These are phyloP conservation scores for Polydrusus cervinus DNA, from an alignment of 2,888 invertebrate genomes.

Conservation along the genomic window DNA sequence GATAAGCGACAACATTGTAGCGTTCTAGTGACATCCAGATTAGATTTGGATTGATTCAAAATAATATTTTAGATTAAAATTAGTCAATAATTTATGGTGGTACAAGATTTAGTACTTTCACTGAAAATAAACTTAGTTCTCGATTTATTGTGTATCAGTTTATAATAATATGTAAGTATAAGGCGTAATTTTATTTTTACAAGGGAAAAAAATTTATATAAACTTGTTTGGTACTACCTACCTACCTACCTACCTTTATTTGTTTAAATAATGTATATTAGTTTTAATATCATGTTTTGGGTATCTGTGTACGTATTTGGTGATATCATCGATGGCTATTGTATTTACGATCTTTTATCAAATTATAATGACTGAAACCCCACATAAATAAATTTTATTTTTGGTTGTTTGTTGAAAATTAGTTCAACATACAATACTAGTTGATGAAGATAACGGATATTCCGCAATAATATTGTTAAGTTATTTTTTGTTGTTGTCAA, in stretches of 20 bases:
- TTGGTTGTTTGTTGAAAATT: no score
- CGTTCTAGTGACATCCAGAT: background rate
- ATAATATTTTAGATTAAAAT: background rate
- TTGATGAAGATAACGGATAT: no score
- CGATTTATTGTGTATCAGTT: background rate
- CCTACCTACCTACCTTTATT: conserved; percentile 5
- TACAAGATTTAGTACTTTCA: background rate
- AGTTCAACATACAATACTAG: no score
- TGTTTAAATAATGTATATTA: background rate
- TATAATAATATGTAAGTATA: background rate
- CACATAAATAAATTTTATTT: no score
- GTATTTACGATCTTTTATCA: background rate
- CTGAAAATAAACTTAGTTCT: background rate
- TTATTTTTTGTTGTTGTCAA: no score
- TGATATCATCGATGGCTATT: background rate
- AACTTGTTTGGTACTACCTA: background rate
- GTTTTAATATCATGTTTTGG: no score
- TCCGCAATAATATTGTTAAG: no score
- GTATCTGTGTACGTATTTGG: background rate
- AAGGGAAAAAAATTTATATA: background rate
- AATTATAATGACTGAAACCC: no score
- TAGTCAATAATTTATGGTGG: background rate
- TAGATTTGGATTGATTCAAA: background rate
- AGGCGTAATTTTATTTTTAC: background rate
- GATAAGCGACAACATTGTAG: background rate